These are phyloP conservation scores for Caenorhabditis angaria DNA, from an alignment of 2,888 invertebrate genomes.

Conservation along the genomic window DNA sequence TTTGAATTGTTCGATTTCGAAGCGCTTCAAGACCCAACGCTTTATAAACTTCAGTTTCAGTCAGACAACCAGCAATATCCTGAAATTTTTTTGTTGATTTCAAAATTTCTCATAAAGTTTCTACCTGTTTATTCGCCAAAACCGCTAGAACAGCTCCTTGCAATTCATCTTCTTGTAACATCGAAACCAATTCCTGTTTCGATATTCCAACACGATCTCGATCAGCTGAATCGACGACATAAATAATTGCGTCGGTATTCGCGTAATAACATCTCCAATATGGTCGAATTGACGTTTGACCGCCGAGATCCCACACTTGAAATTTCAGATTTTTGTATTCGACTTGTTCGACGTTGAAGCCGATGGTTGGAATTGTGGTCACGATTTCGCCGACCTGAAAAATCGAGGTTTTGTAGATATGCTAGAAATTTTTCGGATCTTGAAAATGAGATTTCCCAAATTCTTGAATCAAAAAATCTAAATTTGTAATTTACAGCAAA, in stretches of 20 bases:
- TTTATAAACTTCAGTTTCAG: constrained; percentile 93
- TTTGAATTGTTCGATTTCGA: constrained; percentile 97
- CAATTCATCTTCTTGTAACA: constrained; percentile 82
- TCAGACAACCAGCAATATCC: constrained; percentile 96
- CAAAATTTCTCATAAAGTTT: neutral
- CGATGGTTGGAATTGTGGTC: constrained; percentile 84
- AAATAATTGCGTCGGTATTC: constrained; percentile 99
- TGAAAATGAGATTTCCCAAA: too few relatives aligned
- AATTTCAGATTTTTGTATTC: constrained; percentile 98
- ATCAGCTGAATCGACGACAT: constrained; percentile 95
- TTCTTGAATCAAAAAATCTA: neutral
- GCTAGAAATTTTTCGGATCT: too few relatives aligned
- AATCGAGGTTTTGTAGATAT: neutral
- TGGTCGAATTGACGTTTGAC: constrained; percentile 94
- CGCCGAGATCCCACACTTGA: constrained; percentile 94
- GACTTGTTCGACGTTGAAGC: constrained; percentile 98
- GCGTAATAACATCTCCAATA: constrained; percentile 99
- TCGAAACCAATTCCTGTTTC: constrained; percentile 79
- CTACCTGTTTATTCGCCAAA: constrained; percentile 87
- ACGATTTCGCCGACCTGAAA: constrained; percentile 67
- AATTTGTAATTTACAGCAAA: neutral
- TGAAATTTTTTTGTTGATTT: constrained; percentile 74
- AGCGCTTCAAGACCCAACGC: constrained; percentile 92
- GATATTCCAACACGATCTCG: constrained; percentile 98
- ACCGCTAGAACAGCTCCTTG: constrained; percentile 94